phyloP scores from a whole-genome alignment of 2,113 vertebrate genomes.

The Daboia siamensis region DNA sequence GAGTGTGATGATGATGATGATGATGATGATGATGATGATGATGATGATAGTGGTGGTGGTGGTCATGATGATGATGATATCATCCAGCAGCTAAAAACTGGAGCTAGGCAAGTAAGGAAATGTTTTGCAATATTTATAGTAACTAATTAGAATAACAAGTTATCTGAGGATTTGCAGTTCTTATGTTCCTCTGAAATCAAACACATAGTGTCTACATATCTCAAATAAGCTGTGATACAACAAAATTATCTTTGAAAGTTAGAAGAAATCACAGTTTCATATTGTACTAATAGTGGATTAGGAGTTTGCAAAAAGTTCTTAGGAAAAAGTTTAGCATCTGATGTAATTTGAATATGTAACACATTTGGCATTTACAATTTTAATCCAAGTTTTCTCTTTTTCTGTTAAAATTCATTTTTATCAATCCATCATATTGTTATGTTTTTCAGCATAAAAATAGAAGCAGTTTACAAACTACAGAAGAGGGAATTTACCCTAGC shows the following conservation, averaged over 20 bases:
- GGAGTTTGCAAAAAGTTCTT: background rate
- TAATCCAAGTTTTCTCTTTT: background rate
- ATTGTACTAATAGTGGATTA: background rate
- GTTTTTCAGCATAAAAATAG: background rate
- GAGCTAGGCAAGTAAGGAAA: background rate
- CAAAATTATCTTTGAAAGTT: background rate
- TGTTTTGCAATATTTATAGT: background rate
- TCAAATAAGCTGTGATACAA: background rate
- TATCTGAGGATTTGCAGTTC: background rate
- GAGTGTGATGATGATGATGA: background rate
- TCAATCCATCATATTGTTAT: background rate
- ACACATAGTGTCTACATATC: background rate
- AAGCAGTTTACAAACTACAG: no score
- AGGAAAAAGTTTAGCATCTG: background rate
- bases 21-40: no score
- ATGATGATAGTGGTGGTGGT: no score
- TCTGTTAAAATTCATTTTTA: background rate
- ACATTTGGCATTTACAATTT: background rate
- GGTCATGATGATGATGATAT: background rate
- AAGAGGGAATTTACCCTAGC: background rate
- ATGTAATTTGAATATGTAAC: background rate
- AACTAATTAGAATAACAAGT: background rate
- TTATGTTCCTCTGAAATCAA: background rate
- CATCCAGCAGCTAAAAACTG: background rate
- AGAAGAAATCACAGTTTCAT: background rate